Percentiles rank a stretch among this genome's conserved stretches.
These are phyloP conservation scores for Drosophila meridiana DNA, from an alignment of 2,888 invertebrate genomes.

Conservation along the genomic window DNA sequence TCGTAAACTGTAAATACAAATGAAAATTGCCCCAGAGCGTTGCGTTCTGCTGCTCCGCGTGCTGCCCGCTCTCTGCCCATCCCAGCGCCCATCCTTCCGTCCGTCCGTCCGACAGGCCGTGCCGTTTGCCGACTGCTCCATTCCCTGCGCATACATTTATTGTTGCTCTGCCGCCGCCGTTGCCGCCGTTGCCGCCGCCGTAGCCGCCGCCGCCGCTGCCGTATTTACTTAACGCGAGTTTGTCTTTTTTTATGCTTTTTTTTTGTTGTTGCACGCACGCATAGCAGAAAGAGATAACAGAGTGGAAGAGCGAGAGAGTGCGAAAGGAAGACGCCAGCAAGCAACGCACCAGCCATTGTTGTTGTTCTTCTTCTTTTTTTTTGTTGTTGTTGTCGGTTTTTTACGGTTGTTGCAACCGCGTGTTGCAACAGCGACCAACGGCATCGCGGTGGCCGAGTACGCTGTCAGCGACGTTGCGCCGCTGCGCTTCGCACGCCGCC, in stretches of 20 bases:
- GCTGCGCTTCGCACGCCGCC: slow-evolving; percentile 58
- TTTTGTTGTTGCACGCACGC: slow-evolving; percentile 1
- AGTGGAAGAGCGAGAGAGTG: slow-evolving; percentile 8
- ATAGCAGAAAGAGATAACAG: background rate
- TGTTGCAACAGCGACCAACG: slow-evolving; percentile 45
- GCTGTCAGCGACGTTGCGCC: slow-evolving; percentile 60
- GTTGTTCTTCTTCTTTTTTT: background rate
- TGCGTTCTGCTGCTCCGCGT: slow-evolving; percentile 14
- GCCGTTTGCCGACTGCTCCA: slow-evolving; percentile 16
- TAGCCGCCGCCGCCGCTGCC: slow-evolving; percentile 26
- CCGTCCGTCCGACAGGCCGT: background rate
- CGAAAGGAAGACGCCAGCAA: background rate
- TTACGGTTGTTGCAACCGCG: slow-evolving; percentile 12
- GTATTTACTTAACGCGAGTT: slow-evolving; percentile 25
- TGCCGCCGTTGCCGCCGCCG: slow-evolving; percentile 28
- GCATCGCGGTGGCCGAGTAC: slow-evolving; percentile 71
- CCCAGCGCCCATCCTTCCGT: background rate
- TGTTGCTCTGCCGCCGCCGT: slow-evolving; percentile 32
- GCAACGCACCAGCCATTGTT: slow-evolving; percentile 7
- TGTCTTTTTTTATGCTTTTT: slow-evolving; percentile 14
- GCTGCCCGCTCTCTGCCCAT: background rate
- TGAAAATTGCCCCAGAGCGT: slow-evolving; percentile 49
- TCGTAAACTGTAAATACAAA: slow-evolving; percentile 51
- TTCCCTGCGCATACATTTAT: slow-evolving; percentile 38
- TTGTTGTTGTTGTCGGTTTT: slow-evolving; percentile 18